Evolutionary conservation across 1,140 invertebrate genomes (phyloP).

Genomic region (Zaprionus davidi): DNA sequence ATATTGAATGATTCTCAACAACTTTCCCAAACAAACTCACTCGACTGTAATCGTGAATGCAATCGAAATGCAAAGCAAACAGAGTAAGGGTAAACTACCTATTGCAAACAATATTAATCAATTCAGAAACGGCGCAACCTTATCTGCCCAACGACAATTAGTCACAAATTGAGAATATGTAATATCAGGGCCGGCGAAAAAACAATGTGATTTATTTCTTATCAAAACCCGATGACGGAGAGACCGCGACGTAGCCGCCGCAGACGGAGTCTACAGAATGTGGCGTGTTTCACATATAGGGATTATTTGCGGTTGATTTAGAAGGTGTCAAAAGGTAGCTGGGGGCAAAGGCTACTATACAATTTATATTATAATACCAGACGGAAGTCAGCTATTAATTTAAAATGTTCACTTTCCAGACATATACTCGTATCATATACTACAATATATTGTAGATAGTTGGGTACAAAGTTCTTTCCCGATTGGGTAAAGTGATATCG

Average conservation of each 20-base stretch:
- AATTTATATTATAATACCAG: background rate
- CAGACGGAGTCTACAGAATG: background rate
- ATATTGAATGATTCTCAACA: conserved; percentile 25
- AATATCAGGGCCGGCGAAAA: conserved; percentile 28
- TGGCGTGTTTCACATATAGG: background rate
- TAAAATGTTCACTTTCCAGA: background rate
- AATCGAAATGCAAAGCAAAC: conserved; percentile 24
- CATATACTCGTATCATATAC: background rate
- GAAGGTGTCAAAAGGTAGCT: background rate
- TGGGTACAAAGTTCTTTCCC: background rate
- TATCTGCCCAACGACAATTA: conserved; percentile 42
- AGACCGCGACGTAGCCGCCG: background rate
- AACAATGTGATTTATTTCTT: conserved; percentile 33
- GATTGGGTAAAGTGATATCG: background rate
- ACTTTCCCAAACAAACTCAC: conserved; percentile 20
- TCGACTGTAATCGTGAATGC: conserved; percentile 9
- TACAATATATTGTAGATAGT: background rate
- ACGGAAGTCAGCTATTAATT: background rate
- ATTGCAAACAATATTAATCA: background rate
- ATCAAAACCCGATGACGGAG: conserved; percentile 19
- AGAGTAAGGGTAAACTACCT: conserved; percentile 8
- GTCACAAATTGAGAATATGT: conserved; percentile 34
- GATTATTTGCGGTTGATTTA: background rate
- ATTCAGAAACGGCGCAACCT: conserved; percentile 11
- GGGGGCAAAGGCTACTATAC: background rate